Evolutionary conservation across 64 coral and sea anemone species (phyloP), one percentile per base, ranked within the genome.

Genomic region (Pocillopora damicornis): DNA sequence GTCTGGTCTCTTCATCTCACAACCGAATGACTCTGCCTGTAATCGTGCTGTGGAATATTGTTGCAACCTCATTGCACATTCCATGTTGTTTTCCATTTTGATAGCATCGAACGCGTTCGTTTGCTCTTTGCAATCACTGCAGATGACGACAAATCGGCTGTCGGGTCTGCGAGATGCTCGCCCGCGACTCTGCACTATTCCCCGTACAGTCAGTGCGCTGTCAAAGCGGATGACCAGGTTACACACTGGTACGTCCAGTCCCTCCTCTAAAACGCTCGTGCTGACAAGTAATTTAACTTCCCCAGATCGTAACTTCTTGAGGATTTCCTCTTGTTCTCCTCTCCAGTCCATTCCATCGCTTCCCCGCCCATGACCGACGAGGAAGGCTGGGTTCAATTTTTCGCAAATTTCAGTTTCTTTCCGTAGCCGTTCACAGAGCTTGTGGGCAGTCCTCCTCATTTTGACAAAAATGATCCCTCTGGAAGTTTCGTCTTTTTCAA

Each of bases 301-400:
- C 13, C 97, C 97, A 61, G 91, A 88, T 69, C 94, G 83, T 38
- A 97, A 97, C 64, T 79, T 94, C 61, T 92, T 95, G 30, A 99
- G 78, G 15, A 94, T 75, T 36, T 93, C 84, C 37, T 95, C 93
- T 76, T 99, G 97, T 35, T 95, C 97, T 73, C 93, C 97, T 63
- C 90, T 74, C 97, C 97, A 99, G 35, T 79, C 87, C 97, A 99
- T 99, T 76, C 97, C 97, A 86, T 99, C 97, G 17, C 88, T 90
- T 42, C 93, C 97, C 10, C 76, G 75, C n/a, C 97, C 97, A 37
- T 99, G 97, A 1, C 97, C 97, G 1, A 99, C 97, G 30, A 95
- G 92, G 14, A 81, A 79, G 73, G 74, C 86, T 30, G 97, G 97
- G 22, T 99, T 99, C 0, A 99, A 60, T 1, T 88, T 34, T 72